These are phyloP conservation scores for Cepaea hortensis DNA, from an alignment of 2,888 invertebrate species.

Conservation along the genomic window DNA sequence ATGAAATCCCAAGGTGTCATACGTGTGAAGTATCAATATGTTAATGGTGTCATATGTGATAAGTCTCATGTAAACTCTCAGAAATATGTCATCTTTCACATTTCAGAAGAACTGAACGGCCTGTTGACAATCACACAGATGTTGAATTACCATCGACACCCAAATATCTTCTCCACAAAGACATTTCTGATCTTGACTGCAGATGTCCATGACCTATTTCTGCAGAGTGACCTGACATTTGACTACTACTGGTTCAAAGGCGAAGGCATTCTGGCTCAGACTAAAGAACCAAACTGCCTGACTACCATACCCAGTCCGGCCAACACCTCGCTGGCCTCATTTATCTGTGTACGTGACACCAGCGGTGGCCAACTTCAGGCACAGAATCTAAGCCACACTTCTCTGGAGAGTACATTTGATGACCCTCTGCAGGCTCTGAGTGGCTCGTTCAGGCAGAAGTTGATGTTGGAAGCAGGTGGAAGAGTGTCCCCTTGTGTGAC, in stretches of 20 bases:
- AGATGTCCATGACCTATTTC: conserved; percentile 56
- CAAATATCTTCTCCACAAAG: conserved; percentile 52
- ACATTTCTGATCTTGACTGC: conserved; percentile 45
- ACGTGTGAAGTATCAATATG: no score
- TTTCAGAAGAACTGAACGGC: conserved; percentile 56
- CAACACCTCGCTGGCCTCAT: neutral
- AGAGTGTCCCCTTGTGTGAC: neutral
- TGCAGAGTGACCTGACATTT: conserved; percentile 18
- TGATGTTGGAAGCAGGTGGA: no score
- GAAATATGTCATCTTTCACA: neutral
- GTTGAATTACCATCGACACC: conserved; percentile 49
- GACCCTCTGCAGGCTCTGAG: neutral
- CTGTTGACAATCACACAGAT: conserved; percentile 48
- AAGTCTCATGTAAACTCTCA: no score
- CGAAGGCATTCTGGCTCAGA: neutral
- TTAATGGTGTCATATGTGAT: no score
- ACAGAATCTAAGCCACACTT: no score
- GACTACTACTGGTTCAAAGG: conserved; percentile 48
- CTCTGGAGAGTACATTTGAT: no score
- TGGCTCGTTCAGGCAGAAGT: neutral
- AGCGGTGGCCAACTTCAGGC: no score
- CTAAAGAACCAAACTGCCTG: neutral
- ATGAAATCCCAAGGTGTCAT: no score
- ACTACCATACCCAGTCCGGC: neutral
- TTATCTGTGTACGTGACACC: neutral